Percentiles rank a stretch among this genome's conserved stretches.
Evolutionary conservation across 1,140 invertebrate species (phyloP).

Genomic region (Euura lappo): DNA sequence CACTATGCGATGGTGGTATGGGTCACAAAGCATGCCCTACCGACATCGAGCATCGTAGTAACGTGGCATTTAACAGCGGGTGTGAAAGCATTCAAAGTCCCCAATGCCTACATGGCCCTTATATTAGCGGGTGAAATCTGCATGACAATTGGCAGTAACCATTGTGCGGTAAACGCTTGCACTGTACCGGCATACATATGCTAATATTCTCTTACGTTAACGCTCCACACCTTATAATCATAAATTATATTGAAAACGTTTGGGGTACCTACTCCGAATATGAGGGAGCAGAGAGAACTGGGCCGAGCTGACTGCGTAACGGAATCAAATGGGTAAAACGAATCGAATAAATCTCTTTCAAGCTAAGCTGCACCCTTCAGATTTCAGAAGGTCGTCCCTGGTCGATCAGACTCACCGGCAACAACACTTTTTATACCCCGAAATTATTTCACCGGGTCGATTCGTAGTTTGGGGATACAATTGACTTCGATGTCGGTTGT

Average conservation of each 20-base stretch:
- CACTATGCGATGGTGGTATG: neutral
- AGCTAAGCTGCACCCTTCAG: neutral
- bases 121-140: neutral
- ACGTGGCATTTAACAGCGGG: conserved; percentile 6
- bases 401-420: neutral
- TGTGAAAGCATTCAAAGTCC: conserved; percentile 7
- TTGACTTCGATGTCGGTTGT: too few relatives aligned
- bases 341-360: conserved; percentile 1
- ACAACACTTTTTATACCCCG: too few relatives aligned
- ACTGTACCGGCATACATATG: conserved; percentile 4
- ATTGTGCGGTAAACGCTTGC: conserved; percentile 3
- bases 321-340: neutral
- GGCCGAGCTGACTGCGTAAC: neutral
- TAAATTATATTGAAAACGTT: conserved; percentile 6
- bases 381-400: neutral
- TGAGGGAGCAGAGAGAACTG: neutral
- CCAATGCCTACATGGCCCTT: conserved; percentile 6
- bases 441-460: too few relatives aligned
- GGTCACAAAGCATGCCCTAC: neutral
- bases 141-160: neutral
- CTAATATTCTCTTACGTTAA: conserved; percentile 7
- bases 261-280: neutral
- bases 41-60: neutral
- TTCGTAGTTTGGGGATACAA: too few relatives aligned
- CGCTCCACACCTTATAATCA: conserved; percentile 6